Evolutionary conservation across 2,113 vertebrate species (phyloP).

Genomic region (Chelonoidis abingdonii): DNA sequence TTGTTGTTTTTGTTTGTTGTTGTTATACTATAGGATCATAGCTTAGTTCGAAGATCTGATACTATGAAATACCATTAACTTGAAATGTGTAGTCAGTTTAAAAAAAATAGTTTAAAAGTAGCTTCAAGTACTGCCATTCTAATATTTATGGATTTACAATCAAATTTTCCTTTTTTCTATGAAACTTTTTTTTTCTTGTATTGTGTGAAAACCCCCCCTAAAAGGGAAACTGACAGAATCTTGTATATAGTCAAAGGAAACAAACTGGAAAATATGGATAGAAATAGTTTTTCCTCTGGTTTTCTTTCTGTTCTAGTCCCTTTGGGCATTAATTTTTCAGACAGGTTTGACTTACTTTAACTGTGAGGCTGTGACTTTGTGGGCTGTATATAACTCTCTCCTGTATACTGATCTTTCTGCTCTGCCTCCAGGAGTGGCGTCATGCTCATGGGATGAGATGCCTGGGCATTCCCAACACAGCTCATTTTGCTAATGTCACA

Average conservation of each 20-base stretch:
- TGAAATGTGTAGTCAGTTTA: not conserved
- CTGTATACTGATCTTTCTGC: not conserved
- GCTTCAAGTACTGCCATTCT: not conserved
- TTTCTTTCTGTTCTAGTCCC: not conserved
- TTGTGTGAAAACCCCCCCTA: not conserved
- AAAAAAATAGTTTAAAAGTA: not conserved
- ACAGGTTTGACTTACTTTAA: not conserved
- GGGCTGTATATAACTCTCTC: not conserved
- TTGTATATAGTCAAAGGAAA: not conserved
- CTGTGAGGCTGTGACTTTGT: accelerated
- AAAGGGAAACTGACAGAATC: not conserved
- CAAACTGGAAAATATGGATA: not conserved
- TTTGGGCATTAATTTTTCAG: not conserved
- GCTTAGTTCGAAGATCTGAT: not conserved
- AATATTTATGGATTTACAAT: not conserved
- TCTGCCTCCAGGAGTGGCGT: conserved; percentile 89
- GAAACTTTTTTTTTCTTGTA: not conserved
- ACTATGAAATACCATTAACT: not conserved
- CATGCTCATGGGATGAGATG: conserved; percentile 98
- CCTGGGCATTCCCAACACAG: conserved; percentile 96
- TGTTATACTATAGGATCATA: not conserved
- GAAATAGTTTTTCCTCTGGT: not conserved
- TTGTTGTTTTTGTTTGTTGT: not conserved
- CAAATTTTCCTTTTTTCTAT: not conserved
- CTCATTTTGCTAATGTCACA: conserved; percentile 98